Evolutionary conservation across 2,113 vertebrate genomes (phyloP).

Genomic region (Catharus fuscescens): DNA sequence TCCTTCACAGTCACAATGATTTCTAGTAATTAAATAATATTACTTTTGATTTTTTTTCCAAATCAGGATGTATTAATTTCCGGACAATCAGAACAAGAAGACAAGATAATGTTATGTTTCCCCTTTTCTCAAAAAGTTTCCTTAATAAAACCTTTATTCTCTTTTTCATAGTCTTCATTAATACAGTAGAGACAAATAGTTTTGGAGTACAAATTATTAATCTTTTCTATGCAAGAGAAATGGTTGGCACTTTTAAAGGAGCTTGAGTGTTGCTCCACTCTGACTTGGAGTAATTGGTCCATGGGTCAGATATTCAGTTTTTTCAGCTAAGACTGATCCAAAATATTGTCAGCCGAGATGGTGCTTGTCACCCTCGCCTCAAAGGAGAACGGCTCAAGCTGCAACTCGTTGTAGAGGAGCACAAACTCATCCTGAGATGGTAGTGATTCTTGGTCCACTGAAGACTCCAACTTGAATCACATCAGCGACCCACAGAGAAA

Average conservation of each 20-base stretch:
- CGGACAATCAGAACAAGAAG: background rate
- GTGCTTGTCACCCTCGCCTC: background rate
- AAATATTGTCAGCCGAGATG: background rate
- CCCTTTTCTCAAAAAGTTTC: background rate
- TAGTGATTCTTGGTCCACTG: background rate
- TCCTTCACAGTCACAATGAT: background rate
- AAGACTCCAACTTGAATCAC: background rate
- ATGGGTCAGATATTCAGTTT: background rate
- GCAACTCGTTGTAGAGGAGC: background rate
- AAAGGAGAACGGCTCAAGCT: background rate
- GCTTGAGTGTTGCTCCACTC: background rate
- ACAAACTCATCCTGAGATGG: background rate
- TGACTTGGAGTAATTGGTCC: background rate
- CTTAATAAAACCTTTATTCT: background rate
- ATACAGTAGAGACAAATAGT: fast-evolving
- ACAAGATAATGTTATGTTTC: background rate
- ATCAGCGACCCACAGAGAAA: background rate
- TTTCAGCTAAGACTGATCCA: background rate
- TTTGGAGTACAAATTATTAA: background rate
- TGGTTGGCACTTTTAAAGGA: background rate
- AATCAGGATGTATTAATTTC: background rate
- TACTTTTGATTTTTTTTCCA: background rate
- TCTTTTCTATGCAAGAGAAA: background rate
- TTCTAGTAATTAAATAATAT: background rate
- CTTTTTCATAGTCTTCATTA: background rate